Base-by-base conservation (phyloP, 1,140 invertebrate genomes). In the Pseudobourletiella spinata region DNA sequence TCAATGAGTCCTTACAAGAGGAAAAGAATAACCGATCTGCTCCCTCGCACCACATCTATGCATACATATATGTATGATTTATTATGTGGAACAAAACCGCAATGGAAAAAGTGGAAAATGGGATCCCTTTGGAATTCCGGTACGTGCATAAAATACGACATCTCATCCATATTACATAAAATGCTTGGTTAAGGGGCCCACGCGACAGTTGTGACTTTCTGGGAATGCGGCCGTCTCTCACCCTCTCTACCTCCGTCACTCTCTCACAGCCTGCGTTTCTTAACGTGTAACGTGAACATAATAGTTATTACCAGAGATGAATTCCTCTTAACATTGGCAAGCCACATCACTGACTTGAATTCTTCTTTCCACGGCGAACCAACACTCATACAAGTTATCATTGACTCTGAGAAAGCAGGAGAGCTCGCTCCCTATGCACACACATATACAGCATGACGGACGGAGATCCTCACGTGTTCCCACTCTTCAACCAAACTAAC, bases 101-200 rank as follows among this genome's bases (percentile, higher is more conserved):
- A 58, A 20, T 24, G 42, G 56, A 43, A 35, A 42, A 58, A 50
- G 16, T 6, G 20, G 14, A 58, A 58, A 44, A 48, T 51, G 6
- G 48, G 44, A 44, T 44, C 43, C 57, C 57, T 42, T 59, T 48
- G 18, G 57, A 60, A 60, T 60, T 60, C 58, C 58, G 52, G 52
- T 52, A 51, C 39, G 20, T 25, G 26, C 58, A 63, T 56, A 57
- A 63, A 63, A 50, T 44, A 63, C 48, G 50, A 50, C 61, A 63
- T 43, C 59, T 63, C 61, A 63, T 63, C 54, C 61, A 63, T 57
- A 63, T 48, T 56, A 50, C 54, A 50, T 50, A 63, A 59, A 59
- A 30, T 43, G 46, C 35, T n/a, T n/a, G 11, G 51, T 18, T 8
- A 6, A 14, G 26, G 50, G 24, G 26, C 22, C 22, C 28, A 52